Conservation (phyloP, 2,113 vertebrate genomes). For the Chamaea fasciata region DNA sequence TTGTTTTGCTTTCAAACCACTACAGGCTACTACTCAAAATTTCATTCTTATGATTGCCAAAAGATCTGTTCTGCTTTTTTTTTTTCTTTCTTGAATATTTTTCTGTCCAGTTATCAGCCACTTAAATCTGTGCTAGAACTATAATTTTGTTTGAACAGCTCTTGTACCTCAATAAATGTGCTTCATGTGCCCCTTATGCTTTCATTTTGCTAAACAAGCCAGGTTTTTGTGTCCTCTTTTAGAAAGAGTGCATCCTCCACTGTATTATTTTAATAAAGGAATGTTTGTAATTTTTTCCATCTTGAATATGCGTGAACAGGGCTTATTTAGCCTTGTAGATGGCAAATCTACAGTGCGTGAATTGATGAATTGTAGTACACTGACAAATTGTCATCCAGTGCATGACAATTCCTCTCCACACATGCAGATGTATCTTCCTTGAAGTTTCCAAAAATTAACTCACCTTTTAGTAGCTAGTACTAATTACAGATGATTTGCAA, state of each 20-base stretch:
- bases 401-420: background rate
- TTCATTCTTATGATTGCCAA: background rate
- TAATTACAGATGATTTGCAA: background rate
- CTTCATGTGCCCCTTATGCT: background rate
- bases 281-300: background rate
- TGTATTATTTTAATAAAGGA: background rate
- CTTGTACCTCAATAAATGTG: background rate
- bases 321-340: background rate
- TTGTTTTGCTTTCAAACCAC: no score
- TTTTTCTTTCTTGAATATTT: background rate
- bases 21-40: background rate
- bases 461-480: background rate
- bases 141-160: background rate
- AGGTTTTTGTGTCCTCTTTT: background rate
- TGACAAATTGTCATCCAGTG: background rate
- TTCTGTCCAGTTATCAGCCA: background rate
- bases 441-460: background rate
- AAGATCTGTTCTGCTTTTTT: background rate
- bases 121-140: background rate
- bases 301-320: background rate
- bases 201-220: background rate
- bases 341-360: background rate
- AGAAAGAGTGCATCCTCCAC: background rate
- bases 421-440: background rate
- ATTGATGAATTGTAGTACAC: background rate